Conservation (phyloP, 1,140 invertebrate genomes). For the Vanessa atalanta region DNA sequence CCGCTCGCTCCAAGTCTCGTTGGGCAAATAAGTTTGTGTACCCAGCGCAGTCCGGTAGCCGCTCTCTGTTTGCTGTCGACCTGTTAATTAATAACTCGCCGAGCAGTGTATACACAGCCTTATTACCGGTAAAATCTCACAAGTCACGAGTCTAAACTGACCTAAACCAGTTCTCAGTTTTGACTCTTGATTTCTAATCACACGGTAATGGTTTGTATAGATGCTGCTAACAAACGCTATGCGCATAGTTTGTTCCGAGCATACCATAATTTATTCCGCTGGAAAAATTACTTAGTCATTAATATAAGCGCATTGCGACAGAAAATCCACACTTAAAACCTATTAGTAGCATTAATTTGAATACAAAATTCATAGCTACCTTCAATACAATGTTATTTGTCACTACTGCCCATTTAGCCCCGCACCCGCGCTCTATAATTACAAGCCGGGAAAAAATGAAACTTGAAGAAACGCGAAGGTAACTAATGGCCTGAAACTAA, state of each 20-base stretch:
- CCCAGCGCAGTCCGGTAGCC: conserved; percentile 76
- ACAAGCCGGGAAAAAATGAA: conserved; percentile 71
- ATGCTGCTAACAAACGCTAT: conserved; percentile 42
- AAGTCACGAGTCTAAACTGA: conserved; percentile 73
- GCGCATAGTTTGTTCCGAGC: conserved; percentile 29
- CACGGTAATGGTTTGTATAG: conserved; percentile 58
- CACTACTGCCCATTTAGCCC: conserved; percentile 77
- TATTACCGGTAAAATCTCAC: conserved; percentile 80
- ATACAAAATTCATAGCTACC: conserved; percentile 72
- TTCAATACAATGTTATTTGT: conserved; percentile 77
- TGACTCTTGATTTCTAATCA: conserved; percentile 71
- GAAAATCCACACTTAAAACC: conserved; percentile 65
- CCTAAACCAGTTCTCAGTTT: conserved; percentile 70
- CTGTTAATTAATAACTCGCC: conserved; percentile 80
- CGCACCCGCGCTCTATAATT: conserved; percentile 75
- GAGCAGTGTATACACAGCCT: conserved; percentile 76
- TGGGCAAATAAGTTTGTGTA: conserved; percentile 71
- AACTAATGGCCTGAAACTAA: conserved; percentile 80
- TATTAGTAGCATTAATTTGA: conserved; percentile 74
- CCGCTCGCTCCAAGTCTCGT: conserved; percentile 64
- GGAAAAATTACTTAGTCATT: conserved; percentile 44
- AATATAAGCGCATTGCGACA: conserved; percentile 61
- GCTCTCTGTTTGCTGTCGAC: conserved; percentile 77
- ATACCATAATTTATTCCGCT: conserved; percentile 25
- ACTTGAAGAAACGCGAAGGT: conserved; percentile 76